Evolutionary conservation across 2,797 vertebrate genomes (phyloP).

Genomic region (Tangara arthus): DNA sequence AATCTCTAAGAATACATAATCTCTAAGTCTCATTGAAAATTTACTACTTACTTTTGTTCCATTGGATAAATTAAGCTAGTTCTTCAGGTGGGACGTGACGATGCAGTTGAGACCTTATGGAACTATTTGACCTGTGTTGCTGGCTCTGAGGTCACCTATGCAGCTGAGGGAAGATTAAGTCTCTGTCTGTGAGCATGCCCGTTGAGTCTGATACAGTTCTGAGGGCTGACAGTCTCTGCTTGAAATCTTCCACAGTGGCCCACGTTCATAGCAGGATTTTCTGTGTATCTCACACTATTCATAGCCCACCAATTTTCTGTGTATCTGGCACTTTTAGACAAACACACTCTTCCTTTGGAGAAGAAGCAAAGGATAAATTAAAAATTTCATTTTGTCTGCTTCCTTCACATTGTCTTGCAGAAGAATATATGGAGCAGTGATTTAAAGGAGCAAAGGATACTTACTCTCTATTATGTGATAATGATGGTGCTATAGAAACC

Average conservation of each 20-base stretch:
- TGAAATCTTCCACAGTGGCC: background rate
- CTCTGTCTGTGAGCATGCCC: background rate
- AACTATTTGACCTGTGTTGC: background rate
- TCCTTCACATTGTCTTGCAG: background rate
- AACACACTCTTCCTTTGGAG: accelerated
- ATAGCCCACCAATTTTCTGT: background rate
- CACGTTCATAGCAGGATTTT: background rate
- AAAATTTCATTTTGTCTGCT: background rate
- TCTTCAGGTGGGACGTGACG: background rate
- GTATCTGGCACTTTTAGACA: background rate
- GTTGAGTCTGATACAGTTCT: background rate
- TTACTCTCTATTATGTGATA: background rate
- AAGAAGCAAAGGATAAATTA: background rate
- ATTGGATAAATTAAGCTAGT: background rate
- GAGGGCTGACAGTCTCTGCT: accelerated
- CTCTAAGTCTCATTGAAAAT: background rate
- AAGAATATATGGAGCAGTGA: background rate
- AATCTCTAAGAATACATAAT: background rate
- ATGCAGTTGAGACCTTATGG: background rate
- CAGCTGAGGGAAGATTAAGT: background rate
- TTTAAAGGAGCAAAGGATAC: background rate
- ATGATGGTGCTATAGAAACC: background rate
- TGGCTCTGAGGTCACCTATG: background rate
- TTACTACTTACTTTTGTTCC: background rate
- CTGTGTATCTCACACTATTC: background rate